Conservation (phyloP, 1,140 invertebrate genomes). For the Neoseiulus cucumeris region DNA sequence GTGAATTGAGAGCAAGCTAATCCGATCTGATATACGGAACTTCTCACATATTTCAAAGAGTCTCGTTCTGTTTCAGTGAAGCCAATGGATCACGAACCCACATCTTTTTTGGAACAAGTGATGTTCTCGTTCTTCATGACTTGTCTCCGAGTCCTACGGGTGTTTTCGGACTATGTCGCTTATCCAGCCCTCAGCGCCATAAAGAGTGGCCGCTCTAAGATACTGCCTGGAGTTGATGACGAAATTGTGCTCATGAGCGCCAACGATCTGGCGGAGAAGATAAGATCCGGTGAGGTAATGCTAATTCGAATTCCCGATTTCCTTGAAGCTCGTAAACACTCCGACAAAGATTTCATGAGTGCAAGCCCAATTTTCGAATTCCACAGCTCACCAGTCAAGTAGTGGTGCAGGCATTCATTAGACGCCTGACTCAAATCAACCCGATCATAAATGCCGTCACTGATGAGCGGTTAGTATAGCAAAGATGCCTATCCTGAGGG, state of each 20-base stretch:
- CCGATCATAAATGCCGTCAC: neutral
- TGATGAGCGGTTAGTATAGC: neutral
- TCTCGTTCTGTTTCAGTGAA: too few relatives aligned
- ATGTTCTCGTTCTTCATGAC: too few relatives aligned
- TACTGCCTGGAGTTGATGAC: slow-evolving; percentile 38
- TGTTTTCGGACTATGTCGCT: neutral
- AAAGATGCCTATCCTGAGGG: too few relatives aligned
- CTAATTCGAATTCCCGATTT: neutral
- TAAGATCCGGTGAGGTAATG: slow-evolving; percentile 50
- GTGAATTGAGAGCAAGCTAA: too few relatives aligned
- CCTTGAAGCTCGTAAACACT: too few relatives aligned
- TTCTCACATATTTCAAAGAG: too few relatives aligned
- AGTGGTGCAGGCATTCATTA: neutral
- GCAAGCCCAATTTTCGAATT: neutral
- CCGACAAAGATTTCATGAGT: too few relatives aligned
- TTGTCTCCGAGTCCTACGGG: too few relatives aligned
- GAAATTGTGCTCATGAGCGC: slow-evolving; percentile 49
- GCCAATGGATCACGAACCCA: too few relatives aligned
- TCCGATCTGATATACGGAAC: too few relatives aligned
- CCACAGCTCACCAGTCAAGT: neutral
- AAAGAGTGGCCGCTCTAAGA: slow-evolving; percentile 15
- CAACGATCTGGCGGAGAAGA: slow-evolving; percentile 47
- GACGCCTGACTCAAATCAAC: neutral
- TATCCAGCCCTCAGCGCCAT: neutral
- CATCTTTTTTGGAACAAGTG: too few relatives aligned